A percentile compares a stretch with the other conserved stretches of the same genome.
These are phyloP conservation scores for Sparidentex hasta DNA, from an alignment of 2,797 vertebrate species.

Conservation along the genomic window DNA sequence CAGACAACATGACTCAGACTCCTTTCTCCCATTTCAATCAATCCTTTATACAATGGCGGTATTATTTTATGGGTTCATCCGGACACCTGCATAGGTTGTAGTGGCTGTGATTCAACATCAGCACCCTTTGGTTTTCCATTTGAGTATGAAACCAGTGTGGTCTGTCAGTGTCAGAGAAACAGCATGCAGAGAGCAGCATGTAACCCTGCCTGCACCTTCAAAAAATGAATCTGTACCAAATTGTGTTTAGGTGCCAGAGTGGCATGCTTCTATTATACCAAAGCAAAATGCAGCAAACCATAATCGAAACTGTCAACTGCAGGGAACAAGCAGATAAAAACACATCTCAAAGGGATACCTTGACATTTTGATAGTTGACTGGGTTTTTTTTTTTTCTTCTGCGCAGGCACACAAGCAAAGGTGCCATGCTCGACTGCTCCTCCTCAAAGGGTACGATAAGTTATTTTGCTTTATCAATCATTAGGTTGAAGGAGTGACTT, in stretches of 20 bases:
- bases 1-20: constrained; percentile 28
- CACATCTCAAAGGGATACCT: constrained; percentile 42
- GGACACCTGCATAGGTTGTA: constrained; percentile 17
- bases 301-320: constrained; percentile 44
- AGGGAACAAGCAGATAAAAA: constrained; percentile 36
- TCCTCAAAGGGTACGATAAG: neutral
- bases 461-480: constrained; percentile 15
- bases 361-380: constrained; percentile 44
- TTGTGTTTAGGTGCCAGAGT: constrained; percentile 57
- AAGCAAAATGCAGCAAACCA: constrained; percentile 47
- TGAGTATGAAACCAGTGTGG: constrained; percentile 44
- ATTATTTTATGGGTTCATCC: constrained; percentile 49
- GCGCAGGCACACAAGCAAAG: constrained; percentile 18
- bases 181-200: constrained; percentile 63
- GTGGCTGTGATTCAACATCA: constrained; percentile 23
- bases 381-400: constrained; percentile 22
- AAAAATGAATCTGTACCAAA: constrained; percentile 62
- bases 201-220: constrained; percentile 50
- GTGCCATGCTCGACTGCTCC: neutral
- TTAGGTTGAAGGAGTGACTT: constrained; percentile 1
- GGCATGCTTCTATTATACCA: constrained; percentile 49
- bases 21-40: constrained; percentile 31
- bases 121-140: constrained; percentile 50
- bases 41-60: constrained; percentile 12
- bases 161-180: constrained; percentile 43